phyloP scores from a whole-genome alignment of 53 echinoderm and acorn worm species.

The Astropecten irregularis region DNA sequence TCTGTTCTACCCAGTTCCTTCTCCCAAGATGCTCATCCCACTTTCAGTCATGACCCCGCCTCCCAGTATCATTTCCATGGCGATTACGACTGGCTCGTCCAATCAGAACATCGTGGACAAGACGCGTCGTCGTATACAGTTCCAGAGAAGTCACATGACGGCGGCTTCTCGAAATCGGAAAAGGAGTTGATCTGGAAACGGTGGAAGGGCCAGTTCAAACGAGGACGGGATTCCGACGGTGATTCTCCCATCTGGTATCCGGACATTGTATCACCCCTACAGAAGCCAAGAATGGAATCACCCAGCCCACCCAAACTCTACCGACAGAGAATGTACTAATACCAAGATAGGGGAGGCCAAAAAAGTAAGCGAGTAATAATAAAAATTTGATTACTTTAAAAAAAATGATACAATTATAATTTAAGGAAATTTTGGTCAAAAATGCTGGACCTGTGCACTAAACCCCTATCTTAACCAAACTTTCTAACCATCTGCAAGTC shows the following conservation, averaged over 20 bases:
- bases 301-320: conserved; percentile 60
- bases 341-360: too few relatives aligned
- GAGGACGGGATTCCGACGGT: conserved; percentile 8
- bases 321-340: conserved; percentile 54
- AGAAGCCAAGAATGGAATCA: conserved; percentile 51
- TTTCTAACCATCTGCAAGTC: too few relatives aligned
- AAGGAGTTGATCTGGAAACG: neutral
- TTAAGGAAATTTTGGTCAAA: too few relatives aligned
- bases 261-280: conserved; percentile 35
- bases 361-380: too few relatives aligned
- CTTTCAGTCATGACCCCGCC: neutral
- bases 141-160: too few relatives aligned
- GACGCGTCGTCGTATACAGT: too few relatives aligned
- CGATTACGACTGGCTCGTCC: neutral
- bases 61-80: neutral
- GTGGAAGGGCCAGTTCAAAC: neutral
- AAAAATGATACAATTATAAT: too few relatives aligned
- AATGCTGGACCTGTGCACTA: too few relatives aligned
- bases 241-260: conserved; percentile 28
- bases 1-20: neutral
- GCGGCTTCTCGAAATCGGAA: neutral
- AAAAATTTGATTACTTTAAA: too few relatives aligned
- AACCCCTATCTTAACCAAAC: too few relatives aligned
- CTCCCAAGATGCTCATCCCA: neutral
- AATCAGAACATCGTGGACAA: neutral